Evolutionary conservation across 2,888 invertebrate species (phyloP).

Genomic region (Acleris cristana): DNA sequence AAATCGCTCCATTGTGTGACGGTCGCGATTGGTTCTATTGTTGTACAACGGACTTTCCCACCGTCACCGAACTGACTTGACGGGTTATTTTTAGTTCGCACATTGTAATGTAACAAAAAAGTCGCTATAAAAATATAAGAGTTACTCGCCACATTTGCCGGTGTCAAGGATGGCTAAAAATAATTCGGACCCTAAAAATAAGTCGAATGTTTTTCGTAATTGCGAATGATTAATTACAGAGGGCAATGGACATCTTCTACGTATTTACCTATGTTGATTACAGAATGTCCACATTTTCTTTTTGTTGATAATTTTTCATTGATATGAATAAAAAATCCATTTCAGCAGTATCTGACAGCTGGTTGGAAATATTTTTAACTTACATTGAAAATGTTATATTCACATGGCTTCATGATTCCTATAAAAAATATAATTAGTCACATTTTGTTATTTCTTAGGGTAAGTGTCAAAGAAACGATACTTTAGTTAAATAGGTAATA

Average conservation of each 20-base stretch:
- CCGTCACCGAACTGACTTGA: slow-evolving; percentile 45
- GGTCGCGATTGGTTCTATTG: slow-evolving; percentile 69
- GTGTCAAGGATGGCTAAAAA: slow-evolving; percentile 33
- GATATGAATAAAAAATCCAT: no score
- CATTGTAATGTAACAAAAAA: slow-evolving; percentile 24
- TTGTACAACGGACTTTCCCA: slow-evolving; percentile 57
- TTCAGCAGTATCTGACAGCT: no score
- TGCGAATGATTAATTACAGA: slow-evolving; percentile 23
- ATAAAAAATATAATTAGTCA: no score
- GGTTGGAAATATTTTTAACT: no score
- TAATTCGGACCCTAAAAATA: slow-evolving; percentile 27
- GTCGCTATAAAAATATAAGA: slow-evolving; percentile 37
- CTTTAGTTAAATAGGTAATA: no score
- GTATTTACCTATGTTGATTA: no score
- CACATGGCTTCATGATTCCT: no score
- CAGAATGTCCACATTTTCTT: no score
- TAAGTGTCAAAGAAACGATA: no score
- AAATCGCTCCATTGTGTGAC: slow-evolving; percentile 76
- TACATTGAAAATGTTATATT: no score
- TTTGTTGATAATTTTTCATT: no score
- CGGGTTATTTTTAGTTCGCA: slow-evolving; percentile 29
- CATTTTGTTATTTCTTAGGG: no score
- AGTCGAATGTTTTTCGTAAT: slow-evolving; percentile 26
- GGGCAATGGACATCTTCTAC: slow-evolving; percentile 9
- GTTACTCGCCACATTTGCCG: slow-evolving; percentile 17